Evolutionary conservation across 2,797 vertebrate genomes (phyloP).

Genomic region (Amphiprion clarkii): DNA sequence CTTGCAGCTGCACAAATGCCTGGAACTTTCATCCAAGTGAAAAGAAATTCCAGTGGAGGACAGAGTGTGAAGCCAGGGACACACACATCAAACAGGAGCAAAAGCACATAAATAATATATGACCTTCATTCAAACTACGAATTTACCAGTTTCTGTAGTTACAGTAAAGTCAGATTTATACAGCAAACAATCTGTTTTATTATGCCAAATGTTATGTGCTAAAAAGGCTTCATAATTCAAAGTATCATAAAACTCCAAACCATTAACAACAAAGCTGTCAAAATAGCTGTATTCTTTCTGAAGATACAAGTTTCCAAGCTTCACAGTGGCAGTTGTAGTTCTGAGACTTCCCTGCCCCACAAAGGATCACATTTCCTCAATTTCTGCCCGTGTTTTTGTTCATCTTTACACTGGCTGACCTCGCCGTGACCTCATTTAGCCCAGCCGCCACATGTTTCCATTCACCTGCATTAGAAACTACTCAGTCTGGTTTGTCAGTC

Average conservation of each 20-base stretch:
- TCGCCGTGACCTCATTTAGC: slow-evolving; percentile 55
- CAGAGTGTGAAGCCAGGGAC: not conserved
- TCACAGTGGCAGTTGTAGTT: not conserved
- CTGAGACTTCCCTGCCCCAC: slow-evolving; percentile 30
- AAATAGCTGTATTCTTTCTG: not conserved
- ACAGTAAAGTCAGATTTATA: not conserved
- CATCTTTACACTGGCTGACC: slow-evolving; percentile 56
- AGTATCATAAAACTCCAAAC: not conserved
- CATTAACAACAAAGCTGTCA: not conserved
- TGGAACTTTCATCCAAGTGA: slow-evolving; percentile 46
- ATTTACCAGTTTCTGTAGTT: slow-evolving; percentile 9
- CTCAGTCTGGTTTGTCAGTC: slow-evolving; percentile 38
- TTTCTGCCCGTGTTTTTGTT: slow-evolving; percentile 45
- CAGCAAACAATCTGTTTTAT: slow-evolving; percentile 1
- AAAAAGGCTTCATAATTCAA: not conserved
- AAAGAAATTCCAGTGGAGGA: slow-evolving; percentile 8
- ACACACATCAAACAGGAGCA: slow-evolving; percentile 16
- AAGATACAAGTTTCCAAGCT: not conserved
- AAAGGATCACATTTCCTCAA: slow-evolving; percentile 38
- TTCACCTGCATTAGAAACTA: slow-evolving; percentile 52
- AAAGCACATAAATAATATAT: not conserved
- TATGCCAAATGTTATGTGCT: not conserved
- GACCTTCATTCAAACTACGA: slow-evolving; percentile 11
- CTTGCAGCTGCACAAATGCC: slow-evolving; percentile 62
- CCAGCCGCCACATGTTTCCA: slow-evolving; percentile 53